Conservation (phyloP, 2,888 invertebrate genomes). For the Neelides folsomi region DNA sequence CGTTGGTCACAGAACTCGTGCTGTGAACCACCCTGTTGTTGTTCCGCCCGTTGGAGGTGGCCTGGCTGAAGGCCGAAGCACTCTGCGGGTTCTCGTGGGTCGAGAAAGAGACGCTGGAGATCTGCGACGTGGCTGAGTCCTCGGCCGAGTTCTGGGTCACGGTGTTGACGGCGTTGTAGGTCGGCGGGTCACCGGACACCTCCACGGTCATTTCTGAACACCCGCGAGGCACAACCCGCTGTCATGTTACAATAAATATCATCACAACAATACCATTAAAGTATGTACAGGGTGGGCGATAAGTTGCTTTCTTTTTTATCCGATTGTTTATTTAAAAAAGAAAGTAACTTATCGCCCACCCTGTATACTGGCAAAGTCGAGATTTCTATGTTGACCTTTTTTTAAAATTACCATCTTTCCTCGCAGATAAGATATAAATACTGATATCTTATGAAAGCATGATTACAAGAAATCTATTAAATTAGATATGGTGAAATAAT, state of each 20-base stretch:
- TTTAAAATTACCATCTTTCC: no score
- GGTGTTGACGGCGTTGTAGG: constrained; percentile 26
- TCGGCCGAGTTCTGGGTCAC: constrained; percentile 32
- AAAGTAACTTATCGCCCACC: no score
- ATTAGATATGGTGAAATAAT: no score
- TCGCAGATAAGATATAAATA: no score
- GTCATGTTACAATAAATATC: not conserved
- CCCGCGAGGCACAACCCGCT: constrained; percentile 32
- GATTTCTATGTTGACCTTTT: no score
- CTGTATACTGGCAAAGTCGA: no score
- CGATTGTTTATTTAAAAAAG: no score
- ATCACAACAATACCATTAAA: not conserved
- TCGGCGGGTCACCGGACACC: constrained; percentile 15
- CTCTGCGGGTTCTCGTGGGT: constrained; percentile 30
- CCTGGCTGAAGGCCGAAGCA: constrained; percentile 30
- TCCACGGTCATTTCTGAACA: constrained; percentile 32
- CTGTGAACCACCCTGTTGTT: constrained; percentile 30
- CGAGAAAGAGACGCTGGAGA: constrained; percentile 30
- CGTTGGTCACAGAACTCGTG: constrained; percentile 28
- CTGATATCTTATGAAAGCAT: no score
- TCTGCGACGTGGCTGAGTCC: constrained; percentile 32
- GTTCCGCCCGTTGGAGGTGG: constrained; percentile 30
- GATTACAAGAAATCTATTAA: no score
- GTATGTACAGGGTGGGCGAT: no score
- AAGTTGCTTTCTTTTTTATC: no score